phyloP scores from a whole-genome alignment of 2,888 invertebrate genomes.

The Cheilosia vulpina region DNA sequence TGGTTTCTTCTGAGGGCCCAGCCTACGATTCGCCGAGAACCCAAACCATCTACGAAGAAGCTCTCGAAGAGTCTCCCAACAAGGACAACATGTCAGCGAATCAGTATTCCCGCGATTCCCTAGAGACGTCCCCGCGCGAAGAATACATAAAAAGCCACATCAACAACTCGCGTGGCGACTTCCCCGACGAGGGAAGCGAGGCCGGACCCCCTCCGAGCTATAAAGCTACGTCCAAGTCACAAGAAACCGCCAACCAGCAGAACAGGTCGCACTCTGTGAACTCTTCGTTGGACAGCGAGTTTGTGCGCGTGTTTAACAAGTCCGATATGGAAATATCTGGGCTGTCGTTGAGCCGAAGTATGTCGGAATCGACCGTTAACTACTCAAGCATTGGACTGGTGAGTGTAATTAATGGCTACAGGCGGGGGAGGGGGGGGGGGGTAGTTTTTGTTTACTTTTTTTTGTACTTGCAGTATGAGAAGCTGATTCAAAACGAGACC shows the following conservation, averaged over 20 bases:
- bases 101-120: constrained; percentile 63
- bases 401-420: constrained; percentile 48
- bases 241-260: background rate
- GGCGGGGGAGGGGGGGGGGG: background rate
- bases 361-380: constrained; percentile 78
- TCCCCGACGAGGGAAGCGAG: constrained; percentile 44
- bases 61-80: constrained; percentile 67
- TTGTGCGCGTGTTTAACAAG: constrained; percentile 78
- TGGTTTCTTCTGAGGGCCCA: constrained; percentile 39
- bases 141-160: constrained; percentile 76
- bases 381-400: constrained; percentile 81
- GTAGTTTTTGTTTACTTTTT: background rate
- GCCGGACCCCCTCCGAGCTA: constrained; percentile 70
- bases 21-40: background rate
- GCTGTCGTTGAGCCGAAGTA: constrained; percentile 74
- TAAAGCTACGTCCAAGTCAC: constrained; percentile 42
- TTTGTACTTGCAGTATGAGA: constrained; percentile 84
- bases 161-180: constrained; percentile 77
- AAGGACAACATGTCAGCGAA: constrained; percentile 73
- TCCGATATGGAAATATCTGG: constrained; percentile 77
- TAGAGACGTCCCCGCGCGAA: constrained; percentile 38
- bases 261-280: constrained; percentile 33
- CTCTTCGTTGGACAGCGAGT: constrained; percentile 77
- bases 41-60: constrained; percentile 45
- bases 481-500: constrained; percentile 88